These are phyloP conservation scores for Hypercompe scribonia DNA, from an alignment of 2,888 invertebrate genomes.

Conservation along the genomic window DNA sequence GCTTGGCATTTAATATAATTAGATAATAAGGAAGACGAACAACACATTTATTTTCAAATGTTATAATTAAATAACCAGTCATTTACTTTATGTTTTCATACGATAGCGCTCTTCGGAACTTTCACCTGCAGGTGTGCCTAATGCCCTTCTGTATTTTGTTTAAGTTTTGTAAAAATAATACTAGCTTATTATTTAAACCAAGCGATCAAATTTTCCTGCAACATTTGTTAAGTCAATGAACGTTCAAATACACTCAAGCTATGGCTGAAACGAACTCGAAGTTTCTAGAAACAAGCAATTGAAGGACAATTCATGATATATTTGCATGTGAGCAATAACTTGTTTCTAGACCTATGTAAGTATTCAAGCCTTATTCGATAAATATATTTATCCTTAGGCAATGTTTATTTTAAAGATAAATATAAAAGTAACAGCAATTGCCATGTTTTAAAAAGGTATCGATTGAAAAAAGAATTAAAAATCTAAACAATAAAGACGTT, in stretches of 20 bases:
- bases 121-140: neutral
- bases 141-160: neutral
- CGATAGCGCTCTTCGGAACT: neutral
- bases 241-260: slow-evolving; percentile 8
- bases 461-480: slow-evolving; percentile 14
- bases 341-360: slow-evolving; percentile 24
- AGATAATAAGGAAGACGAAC: neutral
- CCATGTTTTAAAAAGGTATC: slow-evolving; percentile 2
- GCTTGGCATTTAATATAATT: neutral
- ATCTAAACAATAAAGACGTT: slow-evolving; percentile 49
- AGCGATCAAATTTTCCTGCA: slow-evolving; percentile 30
- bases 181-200: slow-evolving; percentile 30
- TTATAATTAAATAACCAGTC: neutral
- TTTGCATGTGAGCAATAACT: slow-evolving; percentile 8
- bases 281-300: slow-evolving; percentile 31
- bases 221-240: slow-evolving; percentile 9
- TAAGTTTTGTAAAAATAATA: slow-evolving; percentile 15
- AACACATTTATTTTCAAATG: neutral
- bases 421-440: neutral
- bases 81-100: neutral
- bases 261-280: slow-evolving; percentile 27
- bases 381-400: neutral
- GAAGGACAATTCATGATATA: neutral
- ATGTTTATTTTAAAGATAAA: neutral
- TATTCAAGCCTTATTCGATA: neutral